Evolutionary conservation across 2,797 vertebrate species (phyloP).

Genomic region (Neosalanx taihuensis): DNA sequence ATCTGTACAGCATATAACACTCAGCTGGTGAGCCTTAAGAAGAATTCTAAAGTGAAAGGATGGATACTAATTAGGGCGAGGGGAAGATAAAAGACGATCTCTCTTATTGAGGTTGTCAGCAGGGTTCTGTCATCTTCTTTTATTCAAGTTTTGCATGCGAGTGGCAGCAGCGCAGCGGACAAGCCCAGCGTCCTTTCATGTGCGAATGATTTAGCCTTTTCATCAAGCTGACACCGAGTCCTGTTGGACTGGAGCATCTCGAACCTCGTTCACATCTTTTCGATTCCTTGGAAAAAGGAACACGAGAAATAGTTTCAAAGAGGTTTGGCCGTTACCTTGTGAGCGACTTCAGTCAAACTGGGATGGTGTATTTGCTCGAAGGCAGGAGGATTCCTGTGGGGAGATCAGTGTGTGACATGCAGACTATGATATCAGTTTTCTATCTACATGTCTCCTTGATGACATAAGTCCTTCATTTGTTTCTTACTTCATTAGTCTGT

Average conservation of each 20-base stretch:
- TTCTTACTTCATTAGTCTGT: too few species aligned
- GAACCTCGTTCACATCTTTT: too few species aligned
- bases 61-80: conserved; percentile 8
- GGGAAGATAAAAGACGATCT: conserved; percentile 8
- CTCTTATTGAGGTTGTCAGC: conserved; percentile 16
- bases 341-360: not conserved
- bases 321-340: not conserved
- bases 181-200: conserved; percentile 8
- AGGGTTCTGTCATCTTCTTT: conserved; percentile 10
- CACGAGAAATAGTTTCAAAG: not conserved
- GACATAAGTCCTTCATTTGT: too few species aligned
- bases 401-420: too few species aligned
- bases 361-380: too few species aligned
- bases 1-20: not conserved
- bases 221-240: not conserved
- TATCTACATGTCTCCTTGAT: not conserved
- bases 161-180: not conserved
- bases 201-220: not conserved
- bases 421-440: too few species aligned
- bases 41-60: conserved; percentile 9
- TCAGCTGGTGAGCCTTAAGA: not conserved
- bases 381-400: too few species aligned
- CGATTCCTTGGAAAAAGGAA: not conserved
- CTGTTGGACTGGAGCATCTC: not conserved
- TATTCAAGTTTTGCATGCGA: conserved; percentile 11